Conservation (phyloP, 30 jellyfish, hydroid and myxozoan species). For the Pelagia noctiluca region DNA sequence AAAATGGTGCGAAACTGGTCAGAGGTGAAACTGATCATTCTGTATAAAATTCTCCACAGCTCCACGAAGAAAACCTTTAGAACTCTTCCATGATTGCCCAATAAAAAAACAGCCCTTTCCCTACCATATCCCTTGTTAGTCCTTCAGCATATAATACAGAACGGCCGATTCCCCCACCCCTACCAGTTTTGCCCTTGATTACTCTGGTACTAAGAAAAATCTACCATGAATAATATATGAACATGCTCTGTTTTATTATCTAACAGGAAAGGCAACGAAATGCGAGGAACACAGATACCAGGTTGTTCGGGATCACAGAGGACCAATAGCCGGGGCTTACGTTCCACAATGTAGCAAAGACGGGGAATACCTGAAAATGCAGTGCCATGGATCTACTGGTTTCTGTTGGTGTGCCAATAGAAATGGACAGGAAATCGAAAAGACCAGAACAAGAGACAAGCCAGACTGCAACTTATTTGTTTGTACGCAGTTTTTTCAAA, state of each 20-base stretch:
- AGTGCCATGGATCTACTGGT: constrained; percentile 93
- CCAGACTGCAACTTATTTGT: constrained; percentile 73
- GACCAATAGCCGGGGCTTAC: constrained; percentile 63
- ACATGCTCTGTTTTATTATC: background rate
- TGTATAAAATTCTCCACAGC: too few species aligned
- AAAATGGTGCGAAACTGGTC: too few species aligned
- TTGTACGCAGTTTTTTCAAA: constrained; percentile 61
- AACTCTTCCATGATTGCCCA: too few species aligned
- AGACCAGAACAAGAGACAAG: constrained; percentile 60
- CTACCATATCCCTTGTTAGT: too few species aligned
- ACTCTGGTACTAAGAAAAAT: too few species aligned
- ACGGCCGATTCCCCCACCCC: too few species aligned
- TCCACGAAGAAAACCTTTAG: too few species aligned
- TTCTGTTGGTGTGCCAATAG: constrained; percentile 92
- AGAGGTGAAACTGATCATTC: too few species aligned
- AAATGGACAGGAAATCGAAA: constrained; percentile 62
- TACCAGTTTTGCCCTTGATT: too few species aligned
- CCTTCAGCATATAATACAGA: too few species aligned
- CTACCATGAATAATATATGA: background rate
- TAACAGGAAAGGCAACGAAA: constrained; percentile 50
- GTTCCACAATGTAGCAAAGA: constrained; percentile 79
- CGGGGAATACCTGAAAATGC: constrained; percentile 72
- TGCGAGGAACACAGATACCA: constrained; percentile 57
- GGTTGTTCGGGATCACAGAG: background rate
- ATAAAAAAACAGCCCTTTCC: too few species aligned